Base-by-base conservation (phyloP, 92 coral and sea anemone genomes). In the Pocillopora grandis region DNA sequence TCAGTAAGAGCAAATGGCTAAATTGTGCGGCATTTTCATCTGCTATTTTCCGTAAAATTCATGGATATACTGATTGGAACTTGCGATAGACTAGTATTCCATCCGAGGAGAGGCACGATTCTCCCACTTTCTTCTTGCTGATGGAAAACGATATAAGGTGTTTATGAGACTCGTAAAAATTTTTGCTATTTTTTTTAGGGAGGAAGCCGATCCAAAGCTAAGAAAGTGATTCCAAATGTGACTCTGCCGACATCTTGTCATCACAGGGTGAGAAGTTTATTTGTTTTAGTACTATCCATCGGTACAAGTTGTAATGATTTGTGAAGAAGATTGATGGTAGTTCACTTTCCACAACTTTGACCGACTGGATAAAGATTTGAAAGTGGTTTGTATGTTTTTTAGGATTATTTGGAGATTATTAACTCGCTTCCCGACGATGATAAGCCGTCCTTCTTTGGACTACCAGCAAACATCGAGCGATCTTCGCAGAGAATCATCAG, bases 391-490 rank as follows among this genome's bases (percentile, higher is more conserved):
- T 42, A 71, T 5, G 31, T 13, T 57, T 86, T 7, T 21, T 37
- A 95, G 98, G 99, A 97, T 76, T 97, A 94, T 81, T 90, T 94
- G 71, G 98, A 92, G 65, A 88, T 90, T 23, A 92, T 97, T 69
- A 84, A 93, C 62, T 82, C 95, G n/a, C 93, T 97, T 64, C 99
- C 99, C 15, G 99, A 97, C 21, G 94, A 87, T 52, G 99, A 97
- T 70, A 94, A 97, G 72, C 99, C 99, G 16, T 97, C 99, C 4
- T 97, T 97, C 92, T 97, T 97, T 91, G 99, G 99, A 68, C 76
- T 97, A 72, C 99, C 99, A 4, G 98, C 99, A 27, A 97, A 97
- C 76, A 97, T 97, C 67, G 99, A 97, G 80, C 87, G 99, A 72
- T 97, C 99, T 21, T 92, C 99, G 11, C 99, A 97, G 71, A 87